Conservation (phyloP, 35 echinoderm and acorn worm genomes). For the Apostichopus californicus region DNA sequence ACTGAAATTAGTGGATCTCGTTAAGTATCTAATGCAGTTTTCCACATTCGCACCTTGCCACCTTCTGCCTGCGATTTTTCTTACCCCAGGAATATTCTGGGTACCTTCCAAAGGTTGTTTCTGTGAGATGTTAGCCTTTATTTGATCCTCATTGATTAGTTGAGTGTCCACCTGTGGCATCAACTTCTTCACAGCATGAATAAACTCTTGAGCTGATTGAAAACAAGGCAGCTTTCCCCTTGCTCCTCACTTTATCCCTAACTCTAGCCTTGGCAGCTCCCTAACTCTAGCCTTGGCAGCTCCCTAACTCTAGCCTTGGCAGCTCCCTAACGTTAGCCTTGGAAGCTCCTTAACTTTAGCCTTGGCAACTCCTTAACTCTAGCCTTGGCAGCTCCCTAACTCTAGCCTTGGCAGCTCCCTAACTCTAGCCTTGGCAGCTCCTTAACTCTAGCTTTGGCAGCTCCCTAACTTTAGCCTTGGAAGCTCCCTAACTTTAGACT, state of each 20-base stretch:
- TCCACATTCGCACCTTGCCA: not conserved
- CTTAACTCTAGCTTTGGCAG: conserved; percentile 18
- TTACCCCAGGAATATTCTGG: not conserved
- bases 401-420: too few species aligned
- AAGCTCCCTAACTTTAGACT: too few species aligned
- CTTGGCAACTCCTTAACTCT: too few species aligned
- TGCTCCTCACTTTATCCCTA: conserved; percentile 18
- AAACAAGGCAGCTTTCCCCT: conserved; percentile 17
- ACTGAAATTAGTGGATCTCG: not conserved
- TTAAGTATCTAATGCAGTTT: not conserved
- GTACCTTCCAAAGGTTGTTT: not conserved
- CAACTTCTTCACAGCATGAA: not conserved
- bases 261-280: conserved; percentile 37
- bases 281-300: too few species aligned
- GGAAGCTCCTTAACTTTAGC: too few species aligned
- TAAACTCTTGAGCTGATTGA: conserved; percentile 2
- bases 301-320: too few species aligned
- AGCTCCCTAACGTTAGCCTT: too few species aligned
- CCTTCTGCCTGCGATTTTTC: not conserved
- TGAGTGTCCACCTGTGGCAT: not conserved
- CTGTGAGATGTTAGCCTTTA: not conserved
- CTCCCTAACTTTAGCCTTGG: not conserved
- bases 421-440: too few species aligned
- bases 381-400: too few species aligned
- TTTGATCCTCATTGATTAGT: not conserved